Percentiles rank a stretch among this genome's conserved stretches.
phyloP scores from a whole-genome alignment of 2,888 invertebrate species.

The Lithosia quadra region DNA sequence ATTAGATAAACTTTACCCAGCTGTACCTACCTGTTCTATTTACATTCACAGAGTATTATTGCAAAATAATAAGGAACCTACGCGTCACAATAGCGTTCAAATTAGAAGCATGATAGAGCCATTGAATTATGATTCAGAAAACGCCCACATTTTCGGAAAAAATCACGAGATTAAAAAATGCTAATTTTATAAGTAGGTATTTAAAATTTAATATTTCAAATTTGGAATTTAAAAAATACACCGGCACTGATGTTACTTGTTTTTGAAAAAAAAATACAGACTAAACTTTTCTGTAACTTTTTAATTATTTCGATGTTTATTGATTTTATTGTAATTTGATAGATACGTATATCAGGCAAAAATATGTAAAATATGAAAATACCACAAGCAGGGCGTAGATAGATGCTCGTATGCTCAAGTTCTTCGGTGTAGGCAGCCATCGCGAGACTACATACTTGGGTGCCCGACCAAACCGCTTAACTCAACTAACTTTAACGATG shows the following conservation, averaged over 20 bases:
- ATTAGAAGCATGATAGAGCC: too few relatives aligned
- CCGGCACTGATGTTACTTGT: neutral
- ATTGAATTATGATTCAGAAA: too few relatives aligned
- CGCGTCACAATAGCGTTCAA: too few relatives aligned
- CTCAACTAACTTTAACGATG: constrained; percentile 53
- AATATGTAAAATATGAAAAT: neutral
- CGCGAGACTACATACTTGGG: constrained; percentile 32
- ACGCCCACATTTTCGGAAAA: too few relatives aligned
- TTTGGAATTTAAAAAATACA: too few relatives aligned
- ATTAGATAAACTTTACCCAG: too few relatives aligned
- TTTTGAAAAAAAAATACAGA: too few relatives aligned
- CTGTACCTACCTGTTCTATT: too few relatives aligned
- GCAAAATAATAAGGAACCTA: too few relatives aligned
- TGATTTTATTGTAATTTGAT: neutral
- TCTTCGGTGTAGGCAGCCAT: constrained; percentile 72
- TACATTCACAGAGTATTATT: too few relatives aligned
- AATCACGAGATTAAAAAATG: too few relatives aligned
- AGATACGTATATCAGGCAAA: neutral
- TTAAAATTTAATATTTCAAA: neutral
- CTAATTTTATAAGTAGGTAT: too few relatives aligned
- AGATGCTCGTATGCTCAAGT: constrained; percentile 89
- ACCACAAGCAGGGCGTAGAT: constrained; percentile 87
- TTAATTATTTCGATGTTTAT: neutral
- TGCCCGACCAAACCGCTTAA: constrained; percentile 32
- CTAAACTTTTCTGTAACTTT: neutral